These are phyloP conservation scores for Lithophane ornitopus DNA, from an alignment of 2,888 invertebrate species.

Conservation along the genomic window DNA sequence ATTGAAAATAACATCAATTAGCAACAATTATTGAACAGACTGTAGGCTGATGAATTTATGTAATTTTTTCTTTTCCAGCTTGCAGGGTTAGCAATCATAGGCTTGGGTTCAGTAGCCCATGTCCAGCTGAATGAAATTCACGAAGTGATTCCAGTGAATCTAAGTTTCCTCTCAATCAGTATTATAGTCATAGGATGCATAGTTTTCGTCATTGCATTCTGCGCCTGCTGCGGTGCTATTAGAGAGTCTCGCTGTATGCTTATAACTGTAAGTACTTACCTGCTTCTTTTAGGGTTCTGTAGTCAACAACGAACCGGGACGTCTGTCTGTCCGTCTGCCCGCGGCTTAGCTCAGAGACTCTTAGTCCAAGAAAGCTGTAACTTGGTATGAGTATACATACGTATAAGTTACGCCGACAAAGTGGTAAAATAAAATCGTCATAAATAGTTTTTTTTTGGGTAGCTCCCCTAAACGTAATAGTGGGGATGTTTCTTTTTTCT, in stretches of 20 bases:
- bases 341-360: too few relatives aligned
- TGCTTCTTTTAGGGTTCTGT: too few relatives aligned
- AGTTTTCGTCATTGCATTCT: constrained; percentile 94
- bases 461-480: too few relatives aligned
- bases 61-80: constrained; percentile 67
- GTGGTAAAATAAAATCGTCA: too few relatives aligned
- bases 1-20: not conserved
- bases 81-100: constrained; percentile 72
- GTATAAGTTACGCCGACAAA: too few relatives aligned
- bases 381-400: too few relatives aligned
- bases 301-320: too few relatives aligned
- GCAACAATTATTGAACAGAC: not conserved
- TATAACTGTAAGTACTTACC: constrained; percentile 91
- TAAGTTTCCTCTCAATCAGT: constrained; percentile 67
- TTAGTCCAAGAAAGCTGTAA: too few relatives aligned
- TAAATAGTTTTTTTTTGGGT: too few relatives aligned
- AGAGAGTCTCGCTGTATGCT: constrained; percentile 95
- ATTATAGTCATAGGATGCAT: constrained; percentile 87
- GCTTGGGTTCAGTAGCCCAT: constrained; percentile 72
- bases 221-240: constrained; percentile 96
- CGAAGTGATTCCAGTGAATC: constrained; percentile 68
- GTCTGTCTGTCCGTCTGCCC: too few relatives aligned
- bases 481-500: too few relatives aligned
- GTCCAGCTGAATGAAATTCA: constrained; percentile 64
- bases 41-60: not conserved